Evolutionary conservation across 2,113 vertebrate genomes (phyloP), one percentile per base, ranked within the genome.

Genomic region (Muscicapa adusta): DNA sequence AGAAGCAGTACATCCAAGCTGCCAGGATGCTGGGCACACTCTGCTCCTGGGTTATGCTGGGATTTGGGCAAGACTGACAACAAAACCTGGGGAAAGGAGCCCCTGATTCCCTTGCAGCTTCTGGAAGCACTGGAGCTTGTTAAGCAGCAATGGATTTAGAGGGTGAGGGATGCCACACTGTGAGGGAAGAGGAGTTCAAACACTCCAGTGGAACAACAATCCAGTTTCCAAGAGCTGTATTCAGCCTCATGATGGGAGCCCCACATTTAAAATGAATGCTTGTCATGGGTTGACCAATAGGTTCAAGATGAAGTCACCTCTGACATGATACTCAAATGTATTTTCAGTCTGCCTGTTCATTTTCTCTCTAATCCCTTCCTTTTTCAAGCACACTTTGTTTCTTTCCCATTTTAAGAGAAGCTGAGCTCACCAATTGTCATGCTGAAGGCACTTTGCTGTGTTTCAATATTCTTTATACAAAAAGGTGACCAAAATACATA

Each of bases 1-100:
- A 68, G 60, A 88, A 93, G 70, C 45, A 53, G 53, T 38, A 29
- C n/a, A 56, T 83, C 65, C 90, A 61, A 73, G 26, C 76, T 91
- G 73, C 73, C 80, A 91, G 75, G 51, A 56, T 28, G 16, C 15
- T 0, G 2, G 15, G 26, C 29, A 33, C 0, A 0, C 56, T 78
- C 31, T 75, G 81, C 33, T 78, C 34, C 9, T 53, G 17, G 14
- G 42, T 18, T 73, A 48, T 88, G 86, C 48, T 60, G 65, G 67
- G 38, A 74, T 62, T 51, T 77, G 48, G 36, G 38, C 23, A 82
- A 67, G n/a, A 26, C 26, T 78, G 66, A 29, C 12, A 28, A 38
- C 12, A 54, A 24, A 68, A 78, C 22, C 20, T 31, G 26, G 51
- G 31, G 12, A 61, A 61, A 81, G 54, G 45, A 86, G 33, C 10